Conservation (phyloP, 2,888 invertebrate species). For the Halictus ligatus region DNA sequence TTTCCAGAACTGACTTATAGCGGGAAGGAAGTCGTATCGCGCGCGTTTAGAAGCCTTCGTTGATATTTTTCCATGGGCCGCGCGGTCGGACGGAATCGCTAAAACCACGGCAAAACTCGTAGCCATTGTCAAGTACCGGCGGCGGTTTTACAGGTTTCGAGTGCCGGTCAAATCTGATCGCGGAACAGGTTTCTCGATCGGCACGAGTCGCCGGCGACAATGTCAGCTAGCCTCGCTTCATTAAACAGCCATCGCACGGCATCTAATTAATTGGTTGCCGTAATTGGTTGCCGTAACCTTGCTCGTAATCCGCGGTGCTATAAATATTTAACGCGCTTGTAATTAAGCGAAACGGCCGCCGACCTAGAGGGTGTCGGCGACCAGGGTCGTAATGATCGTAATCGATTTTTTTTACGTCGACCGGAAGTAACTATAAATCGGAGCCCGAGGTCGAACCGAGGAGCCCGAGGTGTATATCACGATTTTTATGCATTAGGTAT, state of each 20-base stretch:
- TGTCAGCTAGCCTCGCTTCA: background rate
- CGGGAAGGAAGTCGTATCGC: slow-evolving; percentile 56
- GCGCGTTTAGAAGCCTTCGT: slow-evolving; percentile 40
- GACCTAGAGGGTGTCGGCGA: background rate
- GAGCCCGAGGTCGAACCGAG: background rate
- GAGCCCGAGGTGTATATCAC: no score
- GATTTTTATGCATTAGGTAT: no score
- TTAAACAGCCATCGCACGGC: background rate
- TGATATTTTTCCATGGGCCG: slow-evolving; percentile 39
- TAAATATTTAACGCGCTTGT: background rate
- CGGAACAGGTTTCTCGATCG: no score
- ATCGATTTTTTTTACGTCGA: background rate
- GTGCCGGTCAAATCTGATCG: no score
- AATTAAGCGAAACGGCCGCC: background rate
- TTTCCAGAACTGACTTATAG: no score
- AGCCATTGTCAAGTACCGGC: background rate
- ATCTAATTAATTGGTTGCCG: background rate
- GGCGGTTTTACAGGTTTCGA: no score
- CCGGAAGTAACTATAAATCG: background rate
- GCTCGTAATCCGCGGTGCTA: background rate
- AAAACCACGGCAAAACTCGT: background rate
- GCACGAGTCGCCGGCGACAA: background rate
- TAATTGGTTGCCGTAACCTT: background rate
- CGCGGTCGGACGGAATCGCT: background rate
- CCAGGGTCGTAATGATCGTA: background rate